phyloP scores from a whole-genome alignment of 2,888 invertebrate genomes.

The Microdon myrmicae region DNA sequence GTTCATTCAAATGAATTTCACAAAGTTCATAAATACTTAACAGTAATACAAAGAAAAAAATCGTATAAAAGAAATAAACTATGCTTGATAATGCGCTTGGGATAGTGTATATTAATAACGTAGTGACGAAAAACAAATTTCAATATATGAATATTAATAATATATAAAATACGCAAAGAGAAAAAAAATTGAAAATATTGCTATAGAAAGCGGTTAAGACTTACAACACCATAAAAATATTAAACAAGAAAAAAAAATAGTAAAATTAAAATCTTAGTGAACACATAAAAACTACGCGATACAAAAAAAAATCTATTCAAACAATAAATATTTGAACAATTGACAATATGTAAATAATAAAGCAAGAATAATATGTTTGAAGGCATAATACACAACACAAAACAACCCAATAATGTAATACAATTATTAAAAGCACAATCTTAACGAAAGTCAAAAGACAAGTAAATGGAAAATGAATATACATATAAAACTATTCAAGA shows the following conservation, averaged over 20 bases:
- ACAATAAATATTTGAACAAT: conserved; percentile 39
- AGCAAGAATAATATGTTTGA: conserved; percentile 39
- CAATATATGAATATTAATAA: conserved; percentile 27
- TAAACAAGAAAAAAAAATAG: no score
- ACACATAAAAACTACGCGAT: conserved; percentile 22
- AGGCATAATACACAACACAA: conserved; percentile 13
- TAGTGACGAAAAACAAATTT: conserved; percentile 31
- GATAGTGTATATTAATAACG: conserved; percentile 45
- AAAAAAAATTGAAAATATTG: conserved; percentile 11
- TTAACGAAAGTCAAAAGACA: conserved; percentile 4
- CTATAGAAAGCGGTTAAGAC: conserved; percentile 31
- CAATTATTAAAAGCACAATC: conserved; percentile 23
- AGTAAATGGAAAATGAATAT: no score
- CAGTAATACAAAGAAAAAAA: no score
- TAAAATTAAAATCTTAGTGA: no score
- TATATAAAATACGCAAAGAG: conserved; percentile 8
- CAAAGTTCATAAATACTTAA: conserved; percentile 19
- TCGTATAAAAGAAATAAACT: conserved; percentile 31
- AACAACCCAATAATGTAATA: no score
- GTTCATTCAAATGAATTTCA: conserved; percentile 38
- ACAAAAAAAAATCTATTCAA: conserved; percentile 28
- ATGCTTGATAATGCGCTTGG: conserved; percentile 45
- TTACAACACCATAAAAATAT: conserved; percentile 26
- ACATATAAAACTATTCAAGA: no score
- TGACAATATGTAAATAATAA: conserved; percentile 51